Evolutionary conservation across 2,888 invertebrate genomes (phyloP), one percentile per base, ranked within the genome.

Genomic region (Xestobium rufovillosum): DNA sequence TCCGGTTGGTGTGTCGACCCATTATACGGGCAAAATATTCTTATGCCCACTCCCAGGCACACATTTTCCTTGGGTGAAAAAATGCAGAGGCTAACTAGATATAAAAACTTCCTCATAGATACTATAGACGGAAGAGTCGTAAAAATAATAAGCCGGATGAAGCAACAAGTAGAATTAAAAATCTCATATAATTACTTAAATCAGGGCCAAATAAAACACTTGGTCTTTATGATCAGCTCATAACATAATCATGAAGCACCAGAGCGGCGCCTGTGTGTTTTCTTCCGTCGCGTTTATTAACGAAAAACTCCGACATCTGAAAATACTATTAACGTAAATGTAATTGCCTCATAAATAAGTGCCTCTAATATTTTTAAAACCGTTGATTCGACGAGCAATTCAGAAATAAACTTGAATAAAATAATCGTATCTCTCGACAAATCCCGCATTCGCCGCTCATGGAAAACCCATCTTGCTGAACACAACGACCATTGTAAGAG

Each of bases 401-500:
- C 49, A 42, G 44, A 42, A 39, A 36, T 45, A 48, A 51, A 55
- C 54, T 56, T 54, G 53, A 55, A 58, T 58, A 50, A 57, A 55
- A 50, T 50, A 44, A 41, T 39, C 50, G 43, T 51, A 52, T 50
- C 48, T 51, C 46, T 41, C 36, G 19, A 38, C 33, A 29, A 41
- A 42, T 39, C 47, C 46, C 44, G 38, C 42, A 42, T 41, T 37
- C 53, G 49, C 47, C 59, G 61, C 58, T 55, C 53, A 52, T 61
- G 60, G 51, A 52, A 48, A 53, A 49, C 53, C 53, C 58, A 59
- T 58, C 51, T 53, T 50, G 51, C 51, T 50, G 59, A 55, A 56
- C 56, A 51, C 57, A 59, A 61, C 60, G 61, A 62, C 59, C 60
- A 56, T 52, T 57, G 59, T 59, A 59, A 59, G 56, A 56, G 51